Conservation (phyloP, 1,140 invertebrate species). For the Telenomus remus region DNA sequence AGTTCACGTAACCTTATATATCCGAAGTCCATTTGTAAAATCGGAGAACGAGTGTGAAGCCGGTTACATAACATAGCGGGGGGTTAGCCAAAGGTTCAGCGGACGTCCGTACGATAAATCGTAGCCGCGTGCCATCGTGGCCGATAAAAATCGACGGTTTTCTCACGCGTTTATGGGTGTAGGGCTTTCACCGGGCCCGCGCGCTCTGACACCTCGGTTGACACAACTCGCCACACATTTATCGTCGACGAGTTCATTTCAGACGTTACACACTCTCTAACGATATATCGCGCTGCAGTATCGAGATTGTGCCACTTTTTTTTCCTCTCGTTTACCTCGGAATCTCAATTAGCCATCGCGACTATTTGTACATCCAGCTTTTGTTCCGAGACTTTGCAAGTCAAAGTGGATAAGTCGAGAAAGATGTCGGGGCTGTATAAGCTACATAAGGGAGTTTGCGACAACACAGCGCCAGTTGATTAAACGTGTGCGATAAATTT, state of each 20-base stretch:
- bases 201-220: conserved; percentile 22
- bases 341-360: not conserved
- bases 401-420: not conserved
- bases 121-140: conserved; percentile 28
- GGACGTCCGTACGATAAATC: conserved; percentile 16
- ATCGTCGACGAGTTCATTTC: conserved; percentile 22
- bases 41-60: not conserved
- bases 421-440: too few species aligned
- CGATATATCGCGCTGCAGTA: not conserved
- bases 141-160: conserved; percentile 31
- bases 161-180: conserved; percentile 25
- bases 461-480: too few species aligned
- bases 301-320: not conserved
- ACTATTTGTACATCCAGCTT: not conserved
- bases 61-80: conserved; percentile 18
- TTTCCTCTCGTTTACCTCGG: not conserved
- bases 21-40: not conserved
- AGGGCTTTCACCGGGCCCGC: conserved; percentile 22
- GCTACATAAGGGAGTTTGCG: too few species aligned
- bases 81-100: conserved; percentile 16
- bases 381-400: not conserved
- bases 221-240: conserved; percentile 15
- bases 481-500: too few species aligned
- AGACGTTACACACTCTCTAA: not conserved
- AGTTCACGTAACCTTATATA: too few species aligned